Conservation (phyloP, 2,113 vertebrate species). For the Steatornis caripensis region DNA sequence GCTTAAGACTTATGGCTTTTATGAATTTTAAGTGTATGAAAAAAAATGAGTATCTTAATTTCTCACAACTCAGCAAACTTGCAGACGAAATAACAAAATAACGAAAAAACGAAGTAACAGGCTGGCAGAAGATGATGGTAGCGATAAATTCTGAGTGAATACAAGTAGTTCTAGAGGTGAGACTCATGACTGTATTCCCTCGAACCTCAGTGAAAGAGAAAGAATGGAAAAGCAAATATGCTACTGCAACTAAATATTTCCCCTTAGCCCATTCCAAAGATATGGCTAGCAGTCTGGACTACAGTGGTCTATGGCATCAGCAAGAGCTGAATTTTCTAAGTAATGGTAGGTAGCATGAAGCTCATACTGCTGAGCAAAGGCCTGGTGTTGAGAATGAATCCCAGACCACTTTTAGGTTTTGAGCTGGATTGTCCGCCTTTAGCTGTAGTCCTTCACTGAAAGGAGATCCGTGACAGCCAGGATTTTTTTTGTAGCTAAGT, state of each 20-base stretch:
- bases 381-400: neutral
- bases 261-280: neutral
- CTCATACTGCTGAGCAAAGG: neutral
- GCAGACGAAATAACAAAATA: neutral
- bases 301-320: neutral
- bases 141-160: neutral
- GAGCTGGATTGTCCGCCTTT: neutral
- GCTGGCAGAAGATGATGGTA: neutral
- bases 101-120: neutral
- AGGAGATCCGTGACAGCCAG: neutral
- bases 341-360: neutral
- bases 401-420: neutral
- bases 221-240: neutral
- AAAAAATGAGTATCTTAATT: neutral
- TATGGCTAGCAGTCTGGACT: rapidly evolving
- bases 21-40: neutral
- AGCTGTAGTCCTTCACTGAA: neutral
- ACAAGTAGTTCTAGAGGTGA: neutral
- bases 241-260: neutral
- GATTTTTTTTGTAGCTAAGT: neutral
- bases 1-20: neutral
- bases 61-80: neutral
- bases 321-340: neutral
- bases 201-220: neutral
- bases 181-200: neutral